Conservation (phyloP, 2,888 invertebrate genomes). For the Orchestes rusci region DNA sequence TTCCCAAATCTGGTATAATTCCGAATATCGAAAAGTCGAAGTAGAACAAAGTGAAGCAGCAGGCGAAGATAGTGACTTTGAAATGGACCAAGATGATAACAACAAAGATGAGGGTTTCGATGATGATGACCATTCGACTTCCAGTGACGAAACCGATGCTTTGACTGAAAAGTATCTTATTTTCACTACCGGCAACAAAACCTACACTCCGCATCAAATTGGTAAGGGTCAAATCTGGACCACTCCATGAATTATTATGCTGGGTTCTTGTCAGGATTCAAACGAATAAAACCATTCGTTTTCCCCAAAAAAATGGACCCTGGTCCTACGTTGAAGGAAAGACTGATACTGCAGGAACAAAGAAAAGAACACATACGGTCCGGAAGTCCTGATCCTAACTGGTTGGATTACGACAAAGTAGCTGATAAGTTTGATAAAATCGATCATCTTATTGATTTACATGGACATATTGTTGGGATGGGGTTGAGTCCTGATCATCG, state of each 20-base stretch:
- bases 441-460: slow-evolving; percentile 74
- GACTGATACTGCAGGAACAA: slow-evolving; percentile 53
- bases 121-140: slow-evolving; percentile 32
- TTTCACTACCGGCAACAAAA: slow-evolving; percentile 75
- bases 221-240: slow-evolving; percentile 25
- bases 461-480: slow-evolving; percentile 85
- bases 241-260: not conserved
- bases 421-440: slow-evolving; percentile 64
- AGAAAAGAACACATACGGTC: slow-evolving; percentile 46
- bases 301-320: slow-evolving; percentile 63
- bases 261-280: slow-evolving; percentile 46
- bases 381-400: slow-evolving; percentile 52
- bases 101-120: slow-evolving; percentile 28
- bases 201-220: slow-evolving; percentile 80
- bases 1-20: slow-evolving; percentile 56
- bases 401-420: slow-evolving; percentile 61
- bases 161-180: slow-evolving; percentile 60
- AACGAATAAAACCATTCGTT: slow-evolving; percentile 60
- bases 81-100: slow-evolving; percentile 33
- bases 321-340: slow-evolving; percentile 60
- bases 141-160: slow-evolving; percentile 28
- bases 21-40: slow-evolving; percentile 54
- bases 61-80: slow-evolving; percentile 29
- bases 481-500: slow-evolving; percentile 75
- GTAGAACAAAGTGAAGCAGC: slow-evolving; percentile 32